Conservation (phyloP, 2,113 vertebrate genomes). For the Pseudorasbora parva region DNA sequence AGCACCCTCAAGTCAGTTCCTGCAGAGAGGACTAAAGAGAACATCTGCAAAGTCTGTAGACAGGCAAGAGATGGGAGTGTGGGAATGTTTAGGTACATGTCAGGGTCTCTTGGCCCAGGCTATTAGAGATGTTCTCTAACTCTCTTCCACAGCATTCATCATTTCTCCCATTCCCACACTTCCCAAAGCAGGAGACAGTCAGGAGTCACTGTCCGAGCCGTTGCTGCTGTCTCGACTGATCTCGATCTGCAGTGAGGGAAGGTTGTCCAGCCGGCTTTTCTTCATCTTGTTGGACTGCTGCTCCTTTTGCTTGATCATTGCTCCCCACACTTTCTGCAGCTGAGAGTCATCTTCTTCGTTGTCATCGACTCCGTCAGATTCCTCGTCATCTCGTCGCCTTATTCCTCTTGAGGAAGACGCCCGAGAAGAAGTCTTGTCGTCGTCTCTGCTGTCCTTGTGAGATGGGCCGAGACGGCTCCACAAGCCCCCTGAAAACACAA, state of each 20-base stretch:
- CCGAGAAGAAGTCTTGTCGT: conserved; percentile 55
- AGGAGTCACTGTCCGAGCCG: conserved; percentile 90
- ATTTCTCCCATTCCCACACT: neutral
- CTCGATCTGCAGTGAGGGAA: conserved; percentile 96
- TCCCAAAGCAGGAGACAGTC: conserved; percentile 62
- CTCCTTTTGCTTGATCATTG: conserved; percentile 96
- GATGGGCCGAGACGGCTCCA: conserved; percentile 93
- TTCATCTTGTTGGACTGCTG: conserved; percentile 83
- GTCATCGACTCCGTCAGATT: conserved; percentile 46
- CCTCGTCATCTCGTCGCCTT: conserved; percentile 55
- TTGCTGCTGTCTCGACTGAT: conserved; percentile 97
- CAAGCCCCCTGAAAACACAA: conserved; percentile 77
- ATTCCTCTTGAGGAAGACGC: conserved; percentile 41
- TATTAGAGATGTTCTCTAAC: neutral
- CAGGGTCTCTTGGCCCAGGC: conserved; percentile 7
- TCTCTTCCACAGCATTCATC: conserved; percentile 8
- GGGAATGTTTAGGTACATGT: conserved; percentile 38
- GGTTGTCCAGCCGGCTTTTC: conserved; percentile 93
- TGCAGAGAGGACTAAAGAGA: neutral
- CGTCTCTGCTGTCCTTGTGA: conserved; percentile 74
- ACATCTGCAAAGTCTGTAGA: conserved; percentile 1
- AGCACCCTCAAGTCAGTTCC: neutral
- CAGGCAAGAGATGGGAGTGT: conserved; percentile 17
- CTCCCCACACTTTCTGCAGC: conserved; percentile 93
- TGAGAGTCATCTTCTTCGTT: conserved; percentile 90